phyloP scores from a whole-genome alignment of 1,140 invertebrate genomes.

The Drosophila takahashii region DNA sequence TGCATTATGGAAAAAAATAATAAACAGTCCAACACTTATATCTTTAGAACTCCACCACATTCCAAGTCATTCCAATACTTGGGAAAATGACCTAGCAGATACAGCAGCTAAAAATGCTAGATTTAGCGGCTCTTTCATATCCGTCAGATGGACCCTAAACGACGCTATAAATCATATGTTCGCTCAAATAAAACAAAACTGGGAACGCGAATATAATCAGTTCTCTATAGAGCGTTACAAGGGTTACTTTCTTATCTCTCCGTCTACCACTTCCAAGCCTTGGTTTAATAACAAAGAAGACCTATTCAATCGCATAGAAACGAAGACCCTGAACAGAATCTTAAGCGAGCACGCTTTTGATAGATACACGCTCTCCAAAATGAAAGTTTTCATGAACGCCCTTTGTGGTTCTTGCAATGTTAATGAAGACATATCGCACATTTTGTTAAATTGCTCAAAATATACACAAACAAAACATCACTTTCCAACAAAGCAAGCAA shows the following conservation, averaged over 20 bases:
- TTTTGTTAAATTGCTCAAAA: background rate
- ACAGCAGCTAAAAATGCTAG: background rate
- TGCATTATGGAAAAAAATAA: background rate
- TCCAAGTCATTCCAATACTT: background rate
- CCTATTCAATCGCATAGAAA: background rate
- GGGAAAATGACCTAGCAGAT: conserved; percentile 1
- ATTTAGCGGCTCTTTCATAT: background rate
- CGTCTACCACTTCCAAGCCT: background rate
- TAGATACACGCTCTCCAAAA: background rate
- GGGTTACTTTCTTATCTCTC: background rate
- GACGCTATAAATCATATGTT: background rate
- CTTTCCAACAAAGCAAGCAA: too few relatives aligned
- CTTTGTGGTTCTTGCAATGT: background rate
- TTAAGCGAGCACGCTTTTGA: conserved; percentile 5
- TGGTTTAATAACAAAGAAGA: conserved; percentile 1
- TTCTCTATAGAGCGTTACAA: background rate
- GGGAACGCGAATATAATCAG: background rate
- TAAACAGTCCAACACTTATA: background rate
- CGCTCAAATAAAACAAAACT: background rate
- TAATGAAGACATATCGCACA: background rate
- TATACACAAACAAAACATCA: background rate
- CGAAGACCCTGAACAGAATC: background rate
- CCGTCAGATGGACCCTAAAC: background rate
- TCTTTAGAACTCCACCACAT: background rate
- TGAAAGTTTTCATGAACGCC: background rate